Conservation (phyloP, 2,888 invertebrate species). For the Amiota mariae region DNA sequence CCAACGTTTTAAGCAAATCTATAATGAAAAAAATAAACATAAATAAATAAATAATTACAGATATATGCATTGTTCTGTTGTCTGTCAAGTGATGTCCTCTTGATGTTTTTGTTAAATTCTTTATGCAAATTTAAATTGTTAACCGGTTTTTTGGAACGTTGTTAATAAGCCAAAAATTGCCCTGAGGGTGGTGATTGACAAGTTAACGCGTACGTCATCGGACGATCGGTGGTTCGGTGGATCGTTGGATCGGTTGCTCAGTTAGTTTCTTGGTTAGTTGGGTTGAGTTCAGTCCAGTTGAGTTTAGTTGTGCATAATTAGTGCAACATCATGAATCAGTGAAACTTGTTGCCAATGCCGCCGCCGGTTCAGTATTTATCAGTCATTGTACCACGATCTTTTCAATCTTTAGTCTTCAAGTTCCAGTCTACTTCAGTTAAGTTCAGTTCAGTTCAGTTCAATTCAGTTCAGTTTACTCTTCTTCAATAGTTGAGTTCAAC, state of each 20-base stretch:
- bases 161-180: constrained; percentile 30
- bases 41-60: neutral
- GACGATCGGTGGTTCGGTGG: neutral
- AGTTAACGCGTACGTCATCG: constrained; percentile 45
- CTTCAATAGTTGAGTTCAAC: too few relatives aligned
- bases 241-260: neutral
- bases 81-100: neutral
- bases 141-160: constrained; percentile 43
- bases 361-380: too few relatives aligned
- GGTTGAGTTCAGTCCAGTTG: neutral
- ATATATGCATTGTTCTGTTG: neutral
- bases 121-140: constrained; percentile 44
- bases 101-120: constrained; percentile 10
- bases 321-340: neutral
- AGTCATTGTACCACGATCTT: too few relatives aligned
- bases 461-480: too few relatives aligned
- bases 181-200: constrained; percentile 64
- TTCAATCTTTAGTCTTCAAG: too few relatives aligned
- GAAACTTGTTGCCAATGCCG: neutral
- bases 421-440: too few relatives aligned
- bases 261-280: neutral
- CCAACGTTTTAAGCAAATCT: constrained; percentile 68
- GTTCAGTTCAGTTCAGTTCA: too few relatives aligned
- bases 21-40: constrained; percentile 8
- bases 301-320: too few relatives aligned